Base-by-base conservation (phyloP, 2,113 vertebrate species). In the Tichodroma muraria region DNA sequence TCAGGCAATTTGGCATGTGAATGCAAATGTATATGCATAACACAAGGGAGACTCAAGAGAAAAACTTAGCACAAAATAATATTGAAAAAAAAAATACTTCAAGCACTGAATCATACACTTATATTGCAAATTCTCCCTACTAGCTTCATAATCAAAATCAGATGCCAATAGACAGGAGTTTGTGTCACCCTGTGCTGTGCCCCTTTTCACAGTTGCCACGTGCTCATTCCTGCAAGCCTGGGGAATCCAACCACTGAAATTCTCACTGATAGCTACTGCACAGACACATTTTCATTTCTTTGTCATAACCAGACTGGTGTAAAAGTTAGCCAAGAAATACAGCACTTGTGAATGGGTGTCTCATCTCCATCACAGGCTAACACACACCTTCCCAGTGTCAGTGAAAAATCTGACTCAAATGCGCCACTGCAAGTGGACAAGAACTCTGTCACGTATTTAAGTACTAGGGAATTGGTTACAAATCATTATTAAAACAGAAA, bases 371-470 rank as follows among this genome's bases (percentile, higher is more conserved):
- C 52, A 65, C 42, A 9, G 8, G 42, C 45, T 70, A 52, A 70
- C 0, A 5, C 11, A 27, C 47, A 57, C 66, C 52, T 52, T 64
- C 80, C 31, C 56, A 56, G 45, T 0, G 0, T 30, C 8, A 60
- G 31, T 75, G 61, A 83, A 79, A 61, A 71, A 37, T 11, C 35
- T 27, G 50, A 37, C n/a, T 71, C 2, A 4, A 47, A 68, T 35
- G 54, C 2, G 2, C 35, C 53, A 60, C 35, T 11, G 17, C 15
- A 40, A 85, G 57, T 2, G 3, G 44, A 76, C 31, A 76, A 68
- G 33, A 54, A 63, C 17, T 8, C 9, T 21, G 28, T 31, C 47
- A 38, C 1, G 0, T 42, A 60, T 56, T 81, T 65, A 71, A 71
- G 25, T 85, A 14, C 13, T 45, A 45, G 6, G 23, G 69, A 49